Evolutionary conservation across 2,888 invertebrate genomes (phyloP), one percentile per base, ranked within the genome.

Genomic region (Myathropa florea): DNA sequence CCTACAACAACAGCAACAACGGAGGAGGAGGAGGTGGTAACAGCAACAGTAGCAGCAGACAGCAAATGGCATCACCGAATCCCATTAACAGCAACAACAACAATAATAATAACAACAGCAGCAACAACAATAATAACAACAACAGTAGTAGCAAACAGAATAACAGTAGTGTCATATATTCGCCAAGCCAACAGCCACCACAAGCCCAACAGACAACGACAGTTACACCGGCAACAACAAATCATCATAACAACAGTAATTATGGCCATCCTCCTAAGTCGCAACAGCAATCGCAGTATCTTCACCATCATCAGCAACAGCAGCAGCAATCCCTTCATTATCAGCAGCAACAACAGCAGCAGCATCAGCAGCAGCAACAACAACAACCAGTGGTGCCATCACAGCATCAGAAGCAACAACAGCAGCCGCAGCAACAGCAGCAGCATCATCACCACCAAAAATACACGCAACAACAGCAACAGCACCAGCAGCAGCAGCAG

Each of bases 401-500:
- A 18, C 6, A 6, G n/a, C 88, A 81, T 10, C 57, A 70, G 12
- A 63, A 80, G 39, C 64, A 72, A 53, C 59, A 70, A 21, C 78
- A 80, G 4, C 46, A 72, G 4, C 70, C 60, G 10, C 61, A 73
- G 21, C 88, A 89, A 63, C 91, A 91, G 6, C 60, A 80, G 23
- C 88, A 89, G 63, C 91, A 91, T 67, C 91, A 91, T 75, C 90
- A 91, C 78, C 87, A 91, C 59, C 90, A 91, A 7, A 57, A 68
- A 36, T 61, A 67, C 0, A 28, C 60, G 21, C 79, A 83, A 18
- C 68, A 75, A 3, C 78, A 83, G 9, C 73, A 33, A 7, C 12
- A 33, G n/a, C n/a, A n/a, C n/a, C n/a, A 77, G 12, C 46, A 36
- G 1, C 72, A 68, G 0, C 61, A 59, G 2, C 68, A 53, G 0